Conservation (phyloP, 2,113 vertebrate species). For the Crotalus viridis region DNA sequence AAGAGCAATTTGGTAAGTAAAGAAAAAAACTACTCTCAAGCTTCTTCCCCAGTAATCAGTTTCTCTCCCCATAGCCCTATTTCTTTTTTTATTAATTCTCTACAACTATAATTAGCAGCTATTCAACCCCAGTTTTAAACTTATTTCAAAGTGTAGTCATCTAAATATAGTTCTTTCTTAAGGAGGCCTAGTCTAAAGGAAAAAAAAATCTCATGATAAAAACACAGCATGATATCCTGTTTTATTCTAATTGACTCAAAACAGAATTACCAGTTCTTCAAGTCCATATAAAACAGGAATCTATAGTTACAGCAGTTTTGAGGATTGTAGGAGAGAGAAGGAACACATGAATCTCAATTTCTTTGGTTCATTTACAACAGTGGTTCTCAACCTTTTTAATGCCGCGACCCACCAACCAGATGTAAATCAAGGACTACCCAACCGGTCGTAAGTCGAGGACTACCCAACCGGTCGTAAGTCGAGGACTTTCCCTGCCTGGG, state of each 20-base stretch:
- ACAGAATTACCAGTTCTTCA: neutral
- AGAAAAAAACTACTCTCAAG: neutral
- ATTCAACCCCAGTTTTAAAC: neutral
- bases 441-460: no score
- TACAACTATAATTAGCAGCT: neutral
- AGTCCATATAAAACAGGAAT: neutral
- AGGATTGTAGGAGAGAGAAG: neutral
- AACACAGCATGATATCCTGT: neutral
- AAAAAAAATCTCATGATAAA: neutral
- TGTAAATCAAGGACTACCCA: no score
- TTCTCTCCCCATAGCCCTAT: neutral
- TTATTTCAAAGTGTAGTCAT: neutral
- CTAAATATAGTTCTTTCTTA: neutral
- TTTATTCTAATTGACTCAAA: neutral
- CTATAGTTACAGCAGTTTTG: neutral
- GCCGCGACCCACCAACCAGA: no score
- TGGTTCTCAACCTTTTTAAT: no score
- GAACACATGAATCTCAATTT: neutral
- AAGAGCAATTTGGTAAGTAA: neutral
- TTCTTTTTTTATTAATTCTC: neutral
- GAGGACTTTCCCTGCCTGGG: no score
- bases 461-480: no score
- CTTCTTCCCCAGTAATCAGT: neutral
- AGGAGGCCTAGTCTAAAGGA: neutral
- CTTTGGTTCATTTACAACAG: neutral